A percentile compares a stretch with the other conserved stretches of the same genome.
Evolutionary conservation across 2,888 invertebrate species (phyloP).

Genomic region (Hyalella azteca): DNA sequence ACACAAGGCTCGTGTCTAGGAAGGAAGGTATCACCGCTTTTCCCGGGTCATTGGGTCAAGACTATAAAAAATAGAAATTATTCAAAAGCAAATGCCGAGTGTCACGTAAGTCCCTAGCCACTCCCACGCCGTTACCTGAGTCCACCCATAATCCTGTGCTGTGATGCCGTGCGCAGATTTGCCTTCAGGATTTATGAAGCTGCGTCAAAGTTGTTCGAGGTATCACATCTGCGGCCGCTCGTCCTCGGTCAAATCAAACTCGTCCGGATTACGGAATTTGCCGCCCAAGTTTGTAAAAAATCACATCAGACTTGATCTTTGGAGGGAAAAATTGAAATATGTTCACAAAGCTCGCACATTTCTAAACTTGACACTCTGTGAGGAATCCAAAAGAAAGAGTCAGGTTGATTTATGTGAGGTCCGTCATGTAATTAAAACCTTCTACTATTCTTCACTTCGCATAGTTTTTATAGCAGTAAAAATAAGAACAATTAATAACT

Average conservation of each 20-base stretch:
- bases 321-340: too few species aligned
- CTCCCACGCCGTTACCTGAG: background rate
- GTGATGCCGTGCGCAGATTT: slow-evolving; percentile 25
- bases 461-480: too few species aligned
- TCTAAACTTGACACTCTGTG: too few species aligned
- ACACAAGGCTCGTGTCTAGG: background rate
- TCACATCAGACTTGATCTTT: background rate
- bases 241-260: background rate
- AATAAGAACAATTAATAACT: too few species aligned
- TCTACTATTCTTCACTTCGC: too few species aligned
- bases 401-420: too few species aligned
- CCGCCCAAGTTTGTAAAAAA: background rate
- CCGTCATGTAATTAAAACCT: too few species aligned
- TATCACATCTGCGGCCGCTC: slow-evolving; percentile 14
- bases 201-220: slow-evolving; percentile 27
- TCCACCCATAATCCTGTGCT: slow-evolving; percentile 2
- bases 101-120: slow-evolving; percentile 3
- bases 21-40: background rate
- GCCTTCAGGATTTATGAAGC: slow-evolving; percentile 33
- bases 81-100: slow-evolving; percentile 24
- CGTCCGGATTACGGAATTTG: background rate
- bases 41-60: slow-evolving; percentile 20
- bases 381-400: too few species aligned
- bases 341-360: too few species aligned
- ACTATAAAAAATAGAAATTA: slow-evolving; percentile 14